These are phyloP conservation scores for Polyploca ridens DNA, from an alignment of 2,888 invertebrate genomes.

Conservation along the genomic window DNA sequence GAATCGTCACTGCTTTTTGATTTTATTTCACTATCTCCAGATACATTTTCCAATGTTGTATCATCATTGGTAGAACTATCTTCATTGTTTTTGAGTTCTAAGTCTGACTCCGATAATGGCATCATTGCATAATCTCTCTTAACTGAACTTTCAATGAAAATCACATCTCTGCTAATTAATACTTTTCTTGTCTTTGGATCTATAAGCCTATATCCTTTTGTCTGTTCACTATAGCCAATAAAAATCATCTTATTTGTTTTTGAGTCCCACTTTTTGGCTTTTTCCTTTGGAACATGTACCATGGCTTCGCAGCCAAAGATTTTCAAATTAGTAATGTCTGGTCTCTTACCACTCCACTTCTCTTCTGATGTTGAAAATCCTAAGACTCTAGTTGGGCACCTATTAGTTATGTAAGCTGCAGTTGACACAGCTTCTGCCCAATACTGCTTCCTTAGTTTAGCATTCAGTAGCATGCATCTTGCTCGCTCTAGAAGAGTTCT, in stretches of 20 bases:
- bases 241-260: conserved; percentile 16
- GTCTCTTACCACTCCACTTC: conserved; percentile 6
- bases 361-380: conserved; percentile 8
- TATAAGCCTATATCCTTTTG: conserved; percentile 20
- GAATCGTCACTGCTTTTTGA: no score
- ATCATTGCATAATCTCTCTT: no score
- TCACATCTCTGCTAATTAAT: conserved; percentile 26
- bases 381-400: not conserved
- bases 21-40: no score
- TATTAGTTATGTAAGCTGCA: conserved; percentile 10
- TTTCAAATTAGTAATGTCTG: not conserved
- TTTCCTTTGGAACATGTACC: conserved; percentile 14
- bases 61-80: no score
- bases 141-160: conserved; percentile 20
- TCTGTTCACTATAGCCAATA: conserved; percentile 16
- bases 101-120: no score
- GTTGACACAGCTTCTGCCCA: conserved; percentile 15
- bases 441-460: not conserved
- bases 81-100: no score
- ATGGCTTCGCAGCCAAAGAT: conserved; percentile 11
- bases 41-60: no score
- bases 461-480: not conserved
- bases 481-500: conserved; percentile 21
- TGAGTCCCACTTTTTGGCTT: conserved; percentile 13
- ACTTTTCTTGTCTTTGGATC: conserved; percentile 15